Conservation (phyloP, 2,888 invertebrate genomes). For the Spicauda simplicius region DNA sequence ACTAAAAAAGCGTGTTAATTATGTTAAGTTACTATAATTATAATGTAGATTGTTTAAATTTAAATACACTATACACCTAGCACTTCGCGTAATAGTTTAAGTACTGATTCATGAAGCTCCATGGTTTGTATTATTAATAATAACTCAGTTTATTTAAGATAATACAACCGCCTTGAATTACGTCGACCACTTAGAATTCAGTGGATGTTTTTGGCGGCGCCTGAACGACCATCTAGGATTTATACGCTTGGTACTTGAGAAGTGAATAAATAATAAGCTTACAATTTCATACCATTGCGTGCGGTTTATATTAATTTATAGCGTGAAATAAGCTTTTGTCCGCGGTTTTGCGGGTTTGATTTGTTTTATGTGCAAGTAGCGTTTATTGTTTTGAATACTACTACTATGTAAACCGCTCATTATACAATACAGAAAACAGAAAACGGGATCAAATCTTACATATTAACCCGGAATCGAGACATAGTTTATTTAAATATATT, state of each 20-base stretch:
- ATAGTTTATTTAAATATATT: no score
- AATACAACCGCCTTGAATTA: conserved; percentile 4
- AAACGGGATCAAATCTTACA: no score
- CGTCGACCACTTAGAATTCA: conserved; percentile 14
- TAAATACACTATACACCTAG: no score
- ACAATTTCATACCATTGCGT: conserved; percentile 14
- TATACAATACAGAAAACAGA: no score
- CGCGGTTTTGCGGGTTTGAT: not conserved
- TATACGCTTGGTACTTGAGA: conserved; percentile 4
- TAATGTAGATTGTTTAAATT: no score
- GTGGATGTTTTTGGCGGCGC: conserved; percentile 15
- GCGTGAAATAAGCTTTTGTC: not conserved
- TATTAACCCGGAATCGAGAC: no score
- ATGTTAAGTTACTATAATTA: no score
- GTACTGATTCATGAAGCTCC: no score
- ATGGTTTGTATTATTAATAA: conserved; percentile 3
- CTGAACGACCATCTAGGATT: conserved; percentile 21
- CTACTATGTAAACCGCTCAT: no score
- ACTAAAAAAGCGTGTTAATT: no score
- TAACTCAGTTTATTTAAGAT: not conserved
- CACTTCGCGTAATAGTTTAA: no score
- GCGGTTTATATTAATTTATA: conserved; percentile 1
- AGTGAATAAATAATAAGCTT: conserved; percentile 19
- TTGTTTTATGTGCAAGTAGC: not conserved
- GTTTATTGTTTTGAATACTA: no score